These are phyloP conservation scores for Ischnura elegans DNA, from an alignment of 2,888 invertebrate species.

Conservation along the genomic window DNA sequence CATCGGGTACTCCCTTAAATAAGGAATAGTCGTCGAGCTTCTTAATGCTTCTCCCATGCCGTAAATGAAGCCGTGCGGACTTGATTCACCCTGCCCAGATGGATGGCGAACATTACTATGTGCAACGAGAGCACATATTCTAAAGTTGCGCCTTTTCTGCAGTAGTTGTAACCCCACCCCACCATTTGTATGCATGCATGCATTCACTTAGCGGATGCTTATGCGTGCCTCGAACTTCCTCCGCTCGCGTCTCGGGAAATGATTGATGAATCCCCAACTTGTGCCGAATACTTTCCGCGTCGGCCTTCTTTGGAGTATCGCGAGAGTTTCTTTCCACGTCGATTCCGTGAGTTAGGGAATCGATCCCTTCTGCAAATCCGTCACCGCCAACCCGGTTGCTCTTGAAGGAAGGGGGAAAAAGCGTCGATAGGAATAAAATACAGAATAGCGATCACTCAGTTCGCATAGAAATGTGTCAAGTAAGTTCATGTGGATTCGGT, in stretches of 20 bases:
- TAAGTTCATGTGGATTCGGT: constrained; percentile 16
- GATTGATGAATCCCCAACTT: constrained; percentile 62
- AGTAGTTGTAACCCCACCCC: not conserved
- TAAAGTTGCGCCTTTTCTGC: not conserved
- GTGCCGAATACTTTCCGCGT: not conserved
- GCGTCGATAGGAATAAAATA: not conserved
- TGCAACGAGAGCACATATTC: not conserved
- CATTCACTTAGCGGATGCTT: not conserved
- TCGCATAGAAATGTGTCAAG: not conserved
- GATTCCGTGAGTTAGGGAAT: not conserved
- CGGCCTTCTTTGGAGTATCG: not conserved
- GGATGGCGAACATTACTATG: not conserved
- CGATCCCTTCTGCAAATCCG: not conserved
- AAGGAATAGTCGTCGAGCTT: not conserved
- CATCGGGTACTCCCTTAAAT: not conserved
- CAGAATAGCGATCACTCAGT: not conserved
- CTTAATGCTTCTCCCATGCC: not conserved
- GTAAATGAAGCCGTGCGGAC: not conserved
- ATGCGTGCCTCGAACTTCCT: not conserved
- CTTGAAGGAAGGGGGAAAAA: not conserved
- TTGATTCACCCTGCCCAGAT: not conserved
- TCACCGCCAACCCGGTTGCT: constrained; percentile 4
- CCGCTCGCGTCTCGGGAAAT: not conserved
- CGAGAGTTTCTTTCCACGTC: not conserved
- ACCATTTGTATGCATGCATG: not conserved